Base-by-base conservation (phyloP, 2,797 vertebrate genomes). In the Myripristis jacobus region DNA sequence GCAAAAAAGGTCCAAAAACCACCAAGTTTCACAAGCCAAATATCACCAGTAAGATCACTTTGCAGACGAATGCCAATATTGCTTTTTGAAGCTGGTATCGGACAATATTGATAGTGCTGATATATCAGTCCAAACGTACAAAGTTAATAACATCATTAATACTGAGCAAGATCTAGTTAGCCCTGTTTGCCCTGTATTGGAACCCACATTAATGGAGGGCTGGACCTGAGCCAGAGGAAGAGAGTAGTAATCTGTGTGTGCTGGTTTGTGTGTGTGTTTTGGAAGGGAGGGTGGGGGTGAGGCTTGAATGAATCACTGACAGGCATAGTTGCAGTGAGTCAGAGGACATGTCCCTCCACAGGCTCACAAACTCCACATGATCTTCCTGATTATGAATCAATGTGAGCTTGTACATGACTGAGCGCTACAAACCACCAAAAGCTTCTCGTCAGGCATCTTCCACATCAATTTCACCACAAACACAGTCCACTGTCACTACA, bases 221-320 rank as follows among this genome's bases (percentile, higher is more conserved):
- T 87, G 92, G 92, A 93, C 75, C 25, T 36, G 75, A 79, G 92
- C 93, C 93, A 88, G 70, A 94, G 92, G 88, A 94, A 93, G 91
- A 83, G 87, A 83, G 83, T 85, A 60, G 27, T 47, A 43, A 31
- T 18, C 11, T 8, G 21, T n/a, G 29, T 31, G 4, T 31, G 29
- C n/a, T n/a, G n/a, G n/a, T n/a, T n/a, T 31, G 29, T 48, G 46
- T 50, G 57, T 19, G 34, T 11, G 29, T 25, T 47, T 21, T 6
- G 46, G 27, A 34, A 46, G 72, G 41, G 63, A 81, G 73, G 67
- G 46, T 70, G 69, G 58, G 64, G 15, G 70, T 73, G 56, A 63
- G 31, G 4, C 4, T 3, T 57, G 19, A 41, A 81, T 87, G 77
- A 87, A 88, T 86, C 83, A 87, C 70, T 81, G 48, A 71, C 66